Evolutionary conservation across 2,888 invertebrate genomes (phyloP).

Genomic region (Coenonympha arcania): DNA sequence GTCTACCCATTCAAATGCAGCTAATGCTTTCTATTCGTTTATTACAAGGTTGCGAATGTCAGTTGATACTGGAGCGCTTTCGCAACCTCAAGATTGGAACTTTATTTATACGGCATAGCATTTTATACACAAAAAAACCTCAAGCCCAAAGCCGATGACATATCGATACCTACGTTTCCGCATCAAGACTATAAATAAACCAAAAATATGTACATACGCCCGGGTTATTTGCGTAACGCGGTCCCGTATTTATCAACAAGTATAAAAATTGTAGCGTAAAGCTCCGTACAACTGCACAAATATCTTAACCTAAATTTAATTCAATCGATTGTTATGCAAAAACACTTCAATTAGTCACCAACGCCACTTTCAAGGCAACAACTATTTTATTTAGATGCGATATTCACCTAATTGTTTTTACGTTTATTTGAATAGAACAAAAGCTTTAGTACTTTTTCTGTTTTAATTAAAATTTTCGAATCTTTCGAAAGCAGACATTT

Average conservation of each 20-base stretch:
- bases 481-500: constrained; percentile 68
- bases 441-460: constrained; percentile 51
- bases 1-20: constrained; percentile 48
- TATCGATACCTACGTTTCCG: constrained; percentile 65
- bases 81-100: constrained; percentile 60
- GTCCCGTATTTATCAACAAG: constrained; percentile 27
- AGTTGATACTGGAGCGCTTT: constrained; percentile 60
- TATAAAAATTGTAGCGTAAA: constrained; percentile 48
- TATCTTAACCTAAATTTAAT: constrained; percentile 71
- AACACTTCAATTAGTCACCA: constrained; percentile 61
- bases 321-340: constrained; percentile 73
- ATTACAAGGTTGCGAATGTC: constrained; percentile 65
- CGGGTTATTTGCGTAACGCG: constrained; percentile 14
- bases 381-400: constrained; percentile 33
- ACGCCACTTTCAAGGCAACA: constrained; percentile 42
- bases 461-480: constrained; percentile 56
- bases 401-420: constrained; percentile 59
- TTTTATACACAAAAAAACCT: constrained; percentile 56
- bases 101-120: constrained; percentile 49
- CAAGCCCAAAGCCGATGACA: constrained; percentile 59
- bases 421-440: constrained; percentile 43
- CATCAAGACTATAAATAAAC: constrained; percentile 67
- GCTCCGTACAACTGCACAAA: constrained; percentile 58
- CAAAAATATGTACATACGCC: constrained; percentile 60
- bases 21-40: constrained; percentile 64